Evolutionary conservation across 2,113 vertebrate species (phyloP), one percentile per base, ranked within the genome.

Genomic region (Sclerurus mexicanus): DNA sequence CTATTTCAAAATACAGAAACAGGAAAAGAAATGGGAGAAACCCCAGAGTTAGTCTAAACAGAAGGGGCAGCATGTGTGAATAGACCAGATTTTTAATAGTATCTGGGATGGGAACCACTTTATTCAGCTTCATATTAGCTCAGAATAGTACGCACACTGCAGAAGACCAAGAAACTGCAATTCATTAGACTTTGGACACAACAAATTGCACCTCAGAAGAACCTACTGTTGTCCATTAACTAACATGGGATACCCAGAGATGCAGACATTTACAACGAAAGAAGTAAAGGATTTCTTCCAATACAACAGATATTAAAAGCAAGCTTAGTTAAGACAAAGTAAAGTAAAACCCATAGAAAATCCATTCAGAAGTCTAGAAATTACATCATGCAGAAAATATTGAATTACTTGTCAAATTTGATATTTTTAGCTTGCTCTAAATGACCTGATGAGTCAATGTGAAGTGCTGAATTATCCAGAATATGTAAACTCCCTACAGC

Each of bases 401-500:
- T 86, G 71, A 73, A 78, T 84, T 87, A 85, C 47, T 89, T 55
- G 66, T 82, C 66, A 85, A 64, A 46, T 72, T 6, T 92, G 7
- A 89, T 87, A 27, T 55, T 49, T 92, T 89, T 56, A 60, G 24
- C 44, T 71, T 89, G 40, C 60, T 78, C 17, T 92, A 67, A 55
- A 28, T 56, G 56, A 84, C 25, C 27, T 60, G 71, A 39, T 5
- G 2, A 91, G 46, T 67, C 77, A 72, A 46, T 24, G 21, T 37
- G 68, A 80, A 88, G 35, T 60, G 46, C 33, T 59, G 72, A 88
- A 88, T 72, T 95, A 84, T 13, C 77, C 46, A 68, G 49, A 75
- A 85, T 31, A 56, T 20, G 21, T 77, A 59, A 91, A 90, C 31
- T 90, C 50, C 35, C 50, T 71, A 50, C 39, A 93, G 85, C 50